Base-by-base conservation (phyloP, 2,888 invertebrate species). In the Apoda limacodes region DNA sequence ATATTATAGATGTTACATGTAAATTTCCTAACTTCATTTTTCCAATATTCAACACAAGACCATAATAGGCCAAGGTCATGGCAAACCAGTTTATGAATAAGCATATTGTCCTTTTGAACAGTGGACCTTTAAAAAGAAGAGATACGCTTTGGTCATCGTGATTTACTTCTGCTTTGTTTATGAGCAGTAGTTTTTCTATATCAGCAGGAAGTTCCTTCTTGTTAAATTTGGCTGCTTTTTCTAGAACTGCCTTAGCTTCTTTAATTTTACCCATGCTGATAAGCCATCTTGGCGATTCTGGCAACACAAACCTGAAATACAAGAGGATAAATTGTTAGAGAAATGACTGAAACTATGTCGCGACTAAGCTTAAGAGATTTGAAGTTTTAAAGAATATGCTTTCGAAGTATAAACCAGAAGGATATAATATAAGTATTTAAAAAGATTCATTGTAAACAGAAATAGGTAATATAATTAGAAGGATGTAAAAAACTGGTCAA, bases 231-330 rank as follows among this genome's bases (percentile, higher is more conserved):
- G 88, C 86, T 1, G 88, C 89, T 48, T 81, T 82, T 50, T 85
- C 80, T 21, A 90, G 61, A 28, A 90, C 85, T 15, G 60, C 65
- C 54, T 86, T 83, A 1, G 90, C 88, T 67, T 89, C 87, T 37
- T 86, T 83, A n/a, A 85, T 84, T 40, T 85, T 83, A 13, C 89
- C 89, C 80, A 88, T 86, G 21, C 88, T 87, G 28, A 90, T 63
- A 17, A 90, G 65, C 91, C 91, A 91, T 52, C 90, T 80, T 1
- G 91, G 91, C 2, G 90, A 90, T 80, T 91, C 90, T n/a, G 90
- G 90, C 32, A 90, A 66, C 19, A 90, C 72, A 67, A 87, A 88
- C 87, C 90, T 90, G 56, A 32, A 65, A 68, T 22, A 19, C 7
- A 11, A 14, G 9, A n/a, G n/a, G n/a, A n/a, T n/a, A n/a, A n/a